Conservation (phyloP, 1,140 invertebrate genomes). For the Pygmarrhopalites habei region DNA sequence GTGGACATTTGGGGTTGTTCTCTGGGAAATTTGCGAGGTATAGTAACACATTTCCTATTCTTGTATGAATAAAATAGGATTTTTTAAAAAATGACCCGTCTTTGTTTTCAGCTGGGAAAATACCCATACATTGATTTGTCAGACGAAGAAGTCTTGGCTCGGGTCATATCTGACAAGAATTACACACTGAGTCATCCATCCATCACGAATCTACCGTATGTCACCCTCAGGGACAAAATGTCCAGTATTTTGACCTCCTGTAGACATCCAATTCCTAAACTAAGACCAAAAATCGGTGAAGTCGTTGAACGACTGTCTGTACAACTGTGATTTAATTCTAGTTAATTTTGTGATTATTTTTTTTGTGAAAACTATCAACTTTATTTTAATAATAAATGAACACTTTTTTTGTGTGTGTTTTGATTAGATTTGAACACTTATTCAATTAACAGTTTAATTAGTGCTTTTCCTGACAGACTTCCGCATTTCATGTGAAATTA, state of each 20-base stretch:
- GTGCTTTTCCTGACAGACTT: no score
- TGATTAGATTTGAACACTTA: no score
- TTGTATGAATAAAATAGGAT: no score
- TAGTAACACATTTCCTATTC: no score
- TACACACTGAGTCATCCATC: conserved; percentile 17
- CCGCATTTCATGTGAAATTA: no score
- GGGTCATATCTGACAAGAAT: conserved; percentile 42
- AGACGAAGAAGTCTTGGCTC: conserved; percentile 61
- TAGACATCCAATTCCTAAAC: neutral
- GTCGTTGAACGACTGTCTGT: neutral
- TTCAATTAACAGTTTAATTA: no score
- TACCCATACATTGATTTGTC: conserved; percentile 58
- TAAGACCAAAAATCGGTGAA: neutral
- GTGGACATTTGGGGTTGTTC: conserved; percentile 70
- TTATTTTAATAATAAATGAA: no score
- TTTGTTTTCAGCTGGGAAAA: conserved; percentile 51
- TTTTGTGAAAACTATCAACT: no score
- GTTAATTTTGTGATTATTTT: no score
- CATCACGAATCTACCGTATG: conserved; percentile 1
- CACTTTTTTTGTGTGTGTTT: no score
- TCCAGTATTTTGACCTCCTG: neutral
- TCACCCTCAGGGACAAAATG: conserved; percentile 4
- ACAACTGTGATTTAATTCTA: no score
- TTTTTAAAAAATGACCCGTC: no score
- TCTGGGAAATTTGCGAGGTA: conserved; percentile 53